Evolutionary conservation across 2,888 invertebrate genomes (phyloP), one percentile per base, ranked within the genome.

Genomic region (Drosophila niveifrons): DNA sequence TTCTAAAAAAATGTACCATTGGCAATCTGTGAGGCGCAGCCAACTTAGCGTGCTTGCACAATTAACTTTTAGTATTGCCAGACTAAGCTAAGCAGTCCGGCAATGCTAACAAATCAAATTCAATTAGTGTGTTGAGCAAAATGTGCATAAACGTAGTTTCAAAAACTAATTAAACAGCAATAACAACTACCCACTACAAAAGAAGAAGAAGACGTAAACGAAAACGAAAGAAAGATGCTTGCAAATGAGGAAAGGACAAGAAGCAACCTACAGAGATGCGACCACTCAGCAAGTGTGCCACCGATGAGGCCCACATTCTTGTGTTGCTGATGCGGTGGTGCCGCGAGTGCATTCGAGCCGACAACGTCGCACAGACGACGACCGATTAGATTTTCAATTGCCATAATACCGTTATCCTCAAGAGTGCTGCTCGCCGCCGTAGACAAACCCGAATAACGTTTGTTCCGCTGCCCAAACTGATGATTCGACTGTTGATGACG

Each of bases 211-310:
- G 31, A 29, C 7, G 0, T 23, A 29, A 39, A 47, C 11, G 13
- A 8, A n/a, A 39, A 7, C 11, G 13, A 17, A 50, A 17, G 23
- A 41, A 41, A 29, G 62, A 65, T 41, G 47, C 55, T 67, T 59
- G 73, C 73, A 73, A 63, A 75, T 51, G 50, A 58, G 46, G 29
- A 64, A 43, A 52, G 62, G 58, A 57, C 53, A 70, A 90, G 80
- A 92, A 92, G 92, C 92, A 92, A 93, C 93, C 92, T 93, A 93
- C 93, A 92, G 89, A 92, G 91, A 90, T 92, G 92, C 82, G 92
- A 89, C 90, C 89, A 90, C 75, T 91, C 91, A 88, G 90, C 90
- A 84, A 84, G 79, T 29, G 85, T 81, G 81, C 87, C 90, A 90
- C 90, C 92, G 88, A 90, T 89, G 82, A 92, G 91, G 90, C 91